Base-by-base conservation (phyloP, 92 coral and sea anemone species). In the Siderastrea siderea region DNA sequence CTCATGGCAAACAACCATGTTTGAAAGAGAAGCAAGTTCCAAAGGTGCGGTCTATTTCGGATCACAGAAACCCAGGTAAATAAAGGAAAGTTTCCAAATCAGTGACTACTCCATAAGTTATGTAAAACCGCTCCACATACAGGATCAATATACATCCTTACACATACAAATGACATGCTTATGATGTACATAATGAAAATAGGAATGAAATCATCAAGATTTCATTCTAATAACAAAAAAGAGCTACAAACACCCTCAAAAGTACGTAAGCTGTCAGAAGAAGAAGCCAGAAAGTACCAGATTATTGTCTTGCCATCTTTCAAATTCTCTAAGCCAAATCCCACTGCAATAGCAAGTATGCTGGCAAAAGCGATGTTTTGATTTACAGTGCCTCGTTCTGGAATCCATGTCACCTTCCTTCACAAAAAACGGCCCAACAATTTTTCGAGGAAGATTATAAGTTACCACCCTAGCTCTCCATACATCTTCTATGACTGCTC, bases 331-430 rank as follows among this genome's bases (percentile, higher is more conserved):
- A 65, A 80, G 70, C 91, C 91, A 88, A 44, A 10, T 61, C 55
- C 91, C 91, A 62, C 38, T 88, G 87, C 91, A 62, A 88, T 71
- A 7, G 68, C 87, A 65, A 88, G 87, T 51, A 88, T 88, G 73
- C 91, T 88, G 68, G 78, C 66, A 88, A 88, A 81, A 12, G 47
- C 61, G 67, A 88, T 88, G 38, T 44, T 81, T 68, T 88, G 81
- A 80, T 88, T 88, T 47, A 51, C 81, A 57, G 82, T 6, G 58
- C 82, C 87, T 53, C 77, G 17, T 48, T 85, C 89, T 49, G 89
- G 89, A 63, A 85, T 47, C 89, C 89, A 85, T 74, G 57, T 85
- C 81, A 65, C 66, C 75, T 47, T 76, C 75, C 60, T 85, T 85
- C 77, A 2, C 55, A 67, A 75, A 85, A 70, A n/a, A n/a, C n/a